Evolutionary conservation across 2,113 vertebrate species (phyloP).

Genomic region (Sisor rabdophorus): DNA sequence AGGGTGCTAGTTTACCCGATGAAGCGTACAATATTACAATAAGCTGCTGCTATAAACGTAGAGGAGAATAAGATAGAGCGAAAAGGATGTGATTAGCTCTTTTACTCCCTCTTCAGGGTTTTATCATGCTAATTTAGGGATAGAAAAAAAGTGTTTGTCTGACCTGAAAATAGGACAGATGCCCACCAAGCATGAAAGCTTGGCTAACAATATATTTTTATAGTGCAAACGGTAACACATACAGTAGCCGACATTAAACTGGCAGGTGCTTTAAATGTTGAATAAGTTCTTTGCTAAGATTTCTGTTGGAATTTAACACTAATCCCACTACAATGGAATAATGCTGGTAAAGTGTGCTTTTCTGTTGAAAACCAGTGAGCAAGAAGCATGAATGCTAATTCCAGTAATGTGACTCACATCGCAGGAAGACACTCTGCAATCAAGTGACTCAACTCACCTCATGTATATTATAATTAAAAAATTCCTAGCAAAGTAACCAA

Average conservation of each 20-base stretch:
- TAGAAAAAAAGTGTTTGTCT: slow-evolving; percentile 42
- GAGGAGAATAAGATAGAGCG: slow-evolving; percentile 9
- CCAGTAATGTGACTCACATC: slow-evolving; percentile 21
- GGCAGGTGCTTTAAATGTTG: slow-evolving; percentile 56
- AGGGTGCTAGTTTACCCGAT: slow-evolving; percentile 69
- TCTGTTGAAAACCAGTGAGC: slow-evolving; percentile 6
- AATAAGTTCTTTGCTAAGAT: neutral
- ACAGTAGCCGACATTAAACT: slow-evolving; percentile 60
- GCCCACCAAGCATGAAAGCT: slow-evolving; percentile 7
- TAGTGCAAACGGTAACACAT: slow-evolving; percentile 10
- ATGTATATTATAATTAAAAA: neutral
- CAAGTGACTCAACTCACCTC: slow-evolving; percentile 6
- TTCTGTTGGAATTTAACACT: slow-evolving; percentile 11
- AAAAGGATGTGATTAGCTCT: slow-evolving; percentile 44
- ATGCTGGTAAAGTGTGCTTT: neutral
- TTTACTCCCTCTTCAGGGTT: slow-evolving; percentile 52
- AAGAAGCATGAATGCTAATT: slow-evolving; percentile 9
- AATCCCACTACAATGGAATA: slow-evolving; percentile 19
- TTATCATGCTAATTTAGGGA: slow-evolving; percentile 69
- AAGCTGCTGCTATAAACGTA: slow-evolving; percentile 55
- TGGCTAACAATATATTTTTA: slow-evolving; percentile 11
- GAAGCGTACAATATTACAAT: slow-evolving; percentile 65
- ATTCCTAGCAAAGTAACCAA: slow-evolving; percentile 39
- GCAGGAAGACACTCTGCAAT: slow-evolving; percentile 25
- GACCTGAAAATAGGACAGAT: slow-evolving; percentile 30